A percentile compares a stretch with the other conserved stretches of the same genome.
phyloP scores from a whole-genome alignment of 2,888 invertebrate genomes.

The Charanyca ferruginea region DNA sequence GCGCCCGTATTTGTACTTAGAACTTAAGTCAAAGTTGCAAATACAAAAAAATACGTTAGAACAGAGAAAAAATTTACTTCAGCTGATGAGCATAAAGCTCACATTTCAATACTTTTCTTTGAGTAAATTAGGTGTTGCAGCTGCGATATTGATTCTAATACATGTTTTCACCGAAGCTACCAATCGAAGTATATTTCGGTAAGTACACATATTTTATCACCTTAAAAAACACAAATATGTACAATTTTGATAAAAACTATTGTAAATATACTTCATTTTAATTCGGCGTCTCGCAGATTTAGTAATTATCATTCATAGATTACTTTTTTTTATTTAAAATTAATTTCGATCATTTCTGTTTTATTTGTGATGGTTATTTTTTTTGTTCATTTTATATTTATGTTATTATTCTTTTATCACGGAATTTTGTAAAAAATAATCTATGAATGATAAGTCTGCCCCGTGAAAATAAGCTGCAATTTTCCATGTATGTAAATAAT shows the following conservation, averaged over 20 bases:
- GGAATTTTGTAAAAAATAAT: neutral
- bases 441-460: conserved; percentile 29
- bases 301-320: conserved; percentile 48
- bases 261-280: conserved; percentile 5
- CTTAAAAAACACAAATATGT: neutral
- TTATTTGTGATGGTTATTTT: neutral
- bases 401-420: neutral
- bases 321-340: conserved; percentile 1
- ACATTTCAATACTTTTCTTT: too few relatives aligned
- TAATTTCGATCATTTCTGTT: neutral
- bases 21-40: too few relatives aligned
- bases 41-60: too few relatives aligned
- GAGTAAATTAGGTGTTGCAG: too few relatives aligned
- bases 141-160: too few relatives aligned
- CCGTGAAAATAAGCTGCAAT: conserved; percentile 32
- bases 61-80: too few relatives aligned
- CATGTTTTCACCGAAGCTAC: too few relatives aligned
- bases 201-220: too few relatives aligned
- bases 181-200: too few relatives aligned
- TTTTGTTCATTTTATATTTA: neutral
- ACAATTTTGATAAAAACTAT: conserved; percentile 48
- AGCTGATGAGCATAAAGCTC: too few relatives aligned
- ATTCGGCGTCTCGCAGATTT: conserved; percentile 26
- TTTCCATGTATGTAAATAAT: conserved; percentile 27
- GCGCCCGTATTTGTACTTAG: too few relatives aligned